Conservation (phyloP, 2,113 vertebrate species). For the Eubucco bourcierii region DNA sequence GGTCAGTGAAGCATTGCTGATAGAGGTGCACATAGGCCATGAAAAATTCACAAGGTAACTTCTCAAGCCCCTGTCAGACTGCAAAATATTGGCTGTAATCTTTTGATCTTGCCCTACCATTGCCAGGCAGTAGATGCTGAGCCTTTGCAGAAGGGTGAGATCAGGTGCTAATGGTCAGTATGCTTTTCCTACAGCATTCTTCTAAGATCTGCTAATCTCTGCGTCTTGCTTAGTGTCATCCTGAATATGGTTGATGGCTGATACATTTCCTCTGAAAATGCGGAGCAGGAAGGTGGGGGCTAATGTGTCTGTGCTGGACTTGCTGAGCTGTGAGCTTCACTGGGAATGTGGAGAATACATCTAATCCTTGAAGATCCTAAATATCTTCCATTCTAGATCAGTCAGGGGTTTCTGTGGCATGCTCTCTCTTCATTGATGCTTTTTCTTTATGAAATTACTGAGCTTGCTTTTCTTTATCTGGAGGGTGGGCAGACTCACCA, state of each 20-base stretch:
- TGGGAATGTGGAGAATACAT: background rate
- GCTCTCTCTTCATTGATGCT: background rate
- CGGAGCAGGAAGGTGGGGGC: background rate
- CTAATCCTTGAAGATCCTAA: background rate
- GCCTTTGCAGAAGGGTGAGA: background rate
- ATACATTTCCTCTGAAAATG: background rate
- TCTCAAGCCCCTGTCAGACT: background rate
- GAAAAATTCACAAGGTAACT: slow-evolving; percentile 8
- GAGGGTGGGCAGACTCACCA: background rate
- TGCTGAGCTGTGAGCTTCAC: background rate
- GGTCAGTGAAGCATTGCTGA: background rate
- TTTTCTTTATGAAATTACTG: background rate
- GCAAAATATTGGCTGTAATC: background rate
- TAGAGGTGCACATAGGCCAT: background rate
- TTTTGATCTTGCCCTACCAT: background rate
- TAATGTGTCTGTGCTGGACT: background rate
- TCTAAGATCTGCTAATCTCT: background rate
- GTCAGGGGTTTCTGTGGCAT: background rate
- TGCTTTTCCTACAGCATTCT: background rate
- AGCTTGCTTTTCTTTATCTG: background rate
- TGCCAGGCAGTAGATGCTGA: background rate
- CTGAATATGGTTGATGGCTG: rapidly evolving
- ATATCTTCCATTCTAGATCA: background rate
- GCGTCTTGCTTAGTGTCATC: rapidly evolving
- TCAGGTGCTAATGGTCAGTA: background rate